Evolutionary conservation across 2,888 invertebrate genomes (phyloP).

Genomic region (Trisateles emortualis): DNA sequence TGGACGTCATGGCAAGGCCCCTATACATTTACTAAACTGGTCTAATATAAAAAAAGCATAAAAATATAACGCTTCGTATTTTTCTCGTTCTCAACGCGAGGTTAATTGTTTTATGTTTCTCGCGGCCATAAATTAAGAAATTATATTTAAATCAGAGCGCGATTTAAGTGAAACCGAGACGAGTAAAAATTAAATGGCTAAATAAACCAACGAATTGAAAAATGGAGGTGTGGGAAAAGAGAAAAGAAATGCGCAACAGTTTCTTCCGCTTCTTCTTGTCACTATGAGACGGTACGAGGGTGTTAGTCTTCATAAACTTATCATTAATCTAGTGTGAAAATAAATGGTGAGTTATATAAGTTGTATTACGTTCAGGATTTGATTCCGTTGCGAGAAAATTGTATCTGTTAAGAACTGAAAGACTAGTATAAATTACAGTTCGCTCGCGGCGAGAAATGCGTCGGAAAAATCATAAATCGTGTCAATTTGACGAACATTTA

Average conservation of each 20-base stretch:
- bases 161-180: slow-evolving; percentile 42
- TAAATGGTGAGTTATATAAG: not conserved
- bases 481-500: too few relatives aligned
- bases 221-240: slow-evolving; percentile 24
- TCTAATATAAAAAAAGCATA: slow-evolving; percentile 21
- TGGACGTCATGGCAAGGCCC: too few relatives aligned
- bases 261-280: slow-evolving; percentile 9
- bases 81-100: slow-evolving; percentile 21
- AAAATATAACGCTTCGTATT: slow-evolving; percentile 24
- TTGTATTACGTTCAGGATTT: not conserved
- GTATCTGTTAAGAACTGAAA: not conserved
- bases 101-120: slow-evolving; percentile 45
- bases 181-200: slow-evolving; percentile 38
- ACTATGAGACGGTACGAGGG: not conserved
- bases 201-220: slow-evolving; percentile 44
- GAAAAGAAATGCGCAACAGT: slow-evolving; percentile 11
- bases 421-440: not conserved
- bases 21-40: slow-evolving; percentile 14
- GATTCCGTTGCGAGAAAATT: not conserved
- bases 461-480: not conserved
- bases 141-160: slow-evolving; percentile 40
- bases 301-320: slow-evolving; percentile 3
- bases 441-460: not conserved
- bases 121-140: slow-evolving; percentile 44
- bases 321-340: not conserved